Conservation (phyloP, 2,888 invertebrate genomes). For the Ennomos quercinarius region DNA sequence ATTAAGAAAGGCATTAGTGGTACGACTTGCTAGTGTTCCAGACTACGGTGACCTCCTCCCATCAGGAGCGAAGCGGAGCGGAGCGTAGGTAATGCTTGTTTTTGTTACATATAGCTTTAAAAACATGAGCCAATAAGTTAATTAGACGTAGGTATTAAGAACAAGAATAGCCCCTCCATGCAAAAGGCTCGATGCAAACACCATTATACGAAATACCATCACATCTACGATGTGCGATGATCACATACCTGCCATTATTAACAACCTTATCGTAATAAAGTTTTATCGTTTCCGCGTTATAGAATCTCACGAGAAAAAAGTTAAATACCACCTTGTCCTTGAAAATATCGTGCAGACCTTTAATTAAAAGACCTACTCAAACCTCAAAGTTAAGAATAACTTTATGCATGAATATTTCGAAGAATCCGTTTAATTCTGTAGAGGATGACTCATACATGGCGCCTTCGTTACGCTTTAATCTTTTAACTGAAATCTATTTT, state of each 20-base stretch:
- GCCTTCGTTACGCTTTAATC: slow-evolving; percentile 16
- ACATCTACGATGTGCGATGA: not conserved
- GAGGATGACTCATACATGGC: slow-evolving; percentile 26
- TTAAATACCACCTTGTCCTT: not conserved
- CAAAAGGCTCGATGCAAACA: too few relatives aligned
- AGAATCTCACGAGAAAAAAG: not conserved
- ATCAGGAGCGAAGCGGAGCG: too few relatives aligned
- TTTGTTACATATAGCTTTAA: too few relatives aligned
- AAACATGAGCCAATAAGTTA: too few relatives aligned
- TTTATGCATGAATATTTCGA: slow-evolving; percentile 18
- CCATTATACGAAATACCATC: too few relatives aligned
- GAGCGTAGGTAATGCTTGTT: too few relatives aligned
- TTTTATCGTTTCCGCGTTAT: not conserved
- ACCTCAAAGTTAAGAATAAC: slow-evolving; percentile 12
- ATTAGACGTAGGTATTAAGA: too few relatives aligned
- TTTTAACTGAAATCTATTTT: slow-evolving; percentile 24
- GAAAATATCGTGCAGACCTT: not conserved
- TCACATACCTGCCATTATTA: too few relatives aligned
- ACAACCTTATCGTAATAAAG: not conserved
- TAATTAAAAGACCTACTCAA: slow-evolving; percentile 17
- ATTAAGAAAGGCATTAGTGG: too few relatives aligned
- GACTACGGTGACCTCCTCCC: too few relatives aligned
- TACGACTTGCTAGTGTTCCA: too few relatives aligned
- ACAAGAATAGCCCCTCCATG: too few relatives aligned
- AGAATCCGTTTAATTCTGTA: slow-evolving; percentile 19